Conservation (phyloP, 1,140 invertebrate species). For the Lordiphosa stackelbergi region DNA sequence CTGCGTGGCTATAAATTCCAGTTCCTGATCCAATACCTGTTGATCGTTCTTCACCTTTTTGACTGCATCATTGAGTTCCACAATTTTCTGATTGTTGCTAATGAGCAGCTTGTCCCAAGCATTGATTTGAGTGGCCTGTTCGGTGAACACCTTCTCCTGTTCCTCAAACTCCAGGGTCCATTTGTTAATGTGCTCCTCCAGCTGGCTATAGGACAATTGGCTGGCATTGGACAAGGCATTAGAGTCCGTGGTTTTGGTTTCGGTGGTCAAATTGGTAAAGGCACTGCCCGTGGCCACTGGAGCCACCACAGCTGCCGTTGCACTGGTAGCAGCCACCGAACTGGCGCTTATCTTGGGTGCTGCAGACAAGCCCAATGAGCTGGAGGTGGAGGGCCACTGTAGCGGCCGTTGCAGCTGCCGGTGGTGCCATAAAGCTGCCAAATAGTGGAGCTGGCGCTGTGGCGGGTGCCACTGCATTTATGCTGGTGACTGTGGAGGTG, state of each 20-base stretch:
- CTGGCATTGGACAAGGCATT: slow-evolving; percentile 38
- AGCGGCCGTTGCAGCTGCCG: slow-evolving; percentile 22
- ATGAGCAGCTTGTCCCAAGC: slow-evolving; percentile 95
- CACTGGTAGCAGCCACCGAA: slow-evolving; percentile 17
- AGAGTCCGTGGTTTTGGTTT: slow-evolving; percentile 65
- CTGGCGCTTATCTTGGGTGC: slow-evolving; percentile 31
- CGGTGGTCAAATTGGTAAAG: slow-evolving; percentile 53
- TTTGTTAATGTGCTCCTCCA: slow-evolving; percentile 96
- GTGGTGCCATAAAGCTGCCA: slow-evolving; percentile 36
- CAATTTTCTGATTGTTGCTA: slow-evolving; percentile 94
- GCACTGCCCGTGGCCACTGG: slow-evolving; percentile 29
- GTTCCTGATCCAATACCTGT: slow-evolving; percentile 91
- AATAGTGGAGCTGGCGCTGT: slow-evolving; percentile 28
- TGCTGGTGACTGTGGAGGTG: slow-evolving; percentile 11
- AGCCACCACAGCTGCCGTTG: slow-evolving; percentile 19
- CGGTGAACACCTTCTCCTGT: slow-evolving; percentile 94
- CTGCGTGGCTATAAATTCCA: slow-evolving; percentile 95
- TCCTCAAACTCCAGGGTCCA: slow-evolving; percentile 96
- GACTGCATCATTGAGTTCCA: slow-evolving; percentile 89
- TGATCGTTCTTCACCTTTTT: slow-evolving; percentile 93
- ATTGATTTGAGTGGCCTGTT: slow-evolving; percentile 96
- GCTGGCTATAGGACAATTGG: slow-evolving; percentile 87
- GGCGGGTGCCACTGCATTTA: slow-evolving; percentile 14
- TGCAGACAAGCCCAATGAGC: slow-evolving; percentile 10
- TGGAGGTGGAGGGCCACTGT: slow-evolving; percentile 9